phyloP scores from a whole-genome alignment of 2,888 invertebrate species.

The Zeuzera pyrina region DNA sequence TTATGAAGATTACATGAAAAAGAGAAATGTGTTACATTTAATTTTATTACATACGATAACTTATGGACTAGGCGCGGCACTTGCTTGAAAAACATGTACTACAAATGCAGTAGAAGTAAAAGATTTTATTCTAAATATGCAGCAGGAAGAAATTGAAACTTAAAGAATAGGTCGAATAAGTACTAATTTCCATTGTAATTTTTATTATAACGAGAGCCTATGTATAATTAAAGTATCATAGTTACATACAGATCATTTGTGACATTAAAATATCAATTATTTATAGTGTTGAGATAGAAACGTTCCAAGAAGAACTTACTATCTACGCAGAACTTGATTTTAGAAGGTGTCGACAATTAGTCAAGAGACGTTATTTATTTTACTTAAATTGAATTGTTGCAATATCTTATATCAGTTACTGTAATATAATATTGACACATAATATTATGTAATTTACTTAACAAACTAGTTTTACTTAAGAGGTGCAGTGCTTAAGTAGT shows the following conservation, averaged over 20 bases:
- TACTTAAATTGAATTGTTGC: constrained; percentile 3
- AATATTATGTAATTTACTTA: no score
- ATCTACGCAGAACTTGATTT: constrained; percentile 16
- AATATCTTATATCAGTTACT: not conserved
- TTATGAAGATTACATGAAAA: constrained; percentile 72
- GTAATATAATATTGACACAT: no score
- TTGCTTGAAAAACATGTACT: constrained; percentile 62
- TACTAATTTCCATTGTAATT: no score
- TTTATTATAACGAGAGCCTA: no score
- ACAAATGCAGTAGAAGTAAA: constrained; percentile 17
- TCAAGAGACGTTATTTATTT: constrained; percentile 1
- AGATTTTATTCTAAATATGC: no score
- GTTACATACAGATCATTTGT: constrained; percentile 70
- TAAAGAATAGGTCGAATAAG: no score
- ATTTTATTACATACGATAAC: constrained; percentile 72
- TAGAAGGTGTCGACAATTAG: constrained; percentile 6
- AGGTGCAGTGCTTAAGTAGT: no score
- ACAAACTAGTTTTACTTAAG: no score
- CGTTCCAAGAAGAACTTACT: constrained; percentile 43
- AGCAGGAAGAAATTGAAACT: no score
- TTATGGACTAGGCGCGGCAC: constrained; percentile 63
- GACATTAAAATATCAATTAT: constrained; percentile 72
- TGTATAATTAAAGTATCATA: constrained; percentile 19
- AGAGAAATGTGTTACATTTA: constrained; percentile 73
- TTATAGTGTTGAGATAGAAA: constrained; percentile 62